A percentile compares a stretch with the other conserved stretches of the same genome.
phyloP scores from a whole-genome alignment of 2,113 vertebrate genomes.

The Fregetta grallaria region DNA sequence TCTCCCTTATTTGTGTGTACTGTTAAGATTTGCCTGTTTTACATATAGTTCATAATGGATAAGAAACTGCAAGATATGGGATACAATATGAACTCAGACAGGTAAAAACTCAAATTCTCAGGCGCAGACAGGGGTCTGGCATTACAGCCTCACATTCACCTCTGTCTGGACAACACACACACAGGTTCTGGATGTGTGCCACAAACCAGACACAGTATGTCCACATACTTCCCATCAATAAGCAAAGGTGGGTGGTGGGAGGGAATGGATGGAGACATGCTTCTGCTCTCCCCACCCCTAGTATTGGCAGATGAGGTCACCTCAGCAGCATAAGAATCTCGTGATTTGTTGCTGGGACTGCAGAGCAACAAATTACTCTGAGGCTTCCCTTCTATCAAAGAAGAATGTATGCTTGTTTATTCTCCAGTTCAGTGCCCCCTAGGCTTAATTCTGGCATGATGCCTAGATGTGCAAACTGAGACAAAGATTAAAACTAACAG shows the following conservation, averaged over 20 bases:
- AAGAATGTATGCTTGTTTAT: background rate
- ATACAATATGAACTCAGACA: fast-evolving
- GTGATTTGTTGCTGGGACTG: background rate
- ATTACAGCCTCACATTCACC: background rate
- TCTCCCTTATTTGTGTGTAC: background rate
- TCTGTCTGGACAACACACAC: background rate
- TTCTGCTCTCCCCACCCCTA: background rate
- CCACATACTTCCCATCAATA: background rate
- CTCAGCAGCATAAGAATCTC: background rate
- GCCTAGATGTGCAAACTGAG: background rate
- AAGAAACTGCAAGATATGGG: background rate
- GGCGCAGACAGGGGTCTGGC: background rate
- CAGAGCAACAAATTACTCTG: background rate
- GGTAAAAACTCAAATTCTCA: background rate
- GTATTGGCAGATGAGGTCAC: background rate
- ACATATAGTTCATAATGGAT: fast-evolving
- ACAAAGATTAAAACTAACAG: constrained; percentile 1
- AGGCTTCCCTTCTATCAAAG: background rate
- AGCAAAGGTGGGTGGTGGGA: background rate
- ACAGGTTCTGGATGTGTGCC: background rate
- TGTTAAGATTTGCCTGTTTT: background rate
- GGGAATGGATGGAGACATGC: background rate
- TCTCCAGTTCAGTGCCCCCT: background rate
- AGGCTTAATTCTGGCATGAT: background rate
- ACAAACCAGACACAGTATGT: background rate